A percentile compares a stretch with the other conserved stretches of the same genome.
phyloP scores from a whole-genome alignment of 2,888 invertebrate species.

The Melikaiella ostensackeni region DNA sequence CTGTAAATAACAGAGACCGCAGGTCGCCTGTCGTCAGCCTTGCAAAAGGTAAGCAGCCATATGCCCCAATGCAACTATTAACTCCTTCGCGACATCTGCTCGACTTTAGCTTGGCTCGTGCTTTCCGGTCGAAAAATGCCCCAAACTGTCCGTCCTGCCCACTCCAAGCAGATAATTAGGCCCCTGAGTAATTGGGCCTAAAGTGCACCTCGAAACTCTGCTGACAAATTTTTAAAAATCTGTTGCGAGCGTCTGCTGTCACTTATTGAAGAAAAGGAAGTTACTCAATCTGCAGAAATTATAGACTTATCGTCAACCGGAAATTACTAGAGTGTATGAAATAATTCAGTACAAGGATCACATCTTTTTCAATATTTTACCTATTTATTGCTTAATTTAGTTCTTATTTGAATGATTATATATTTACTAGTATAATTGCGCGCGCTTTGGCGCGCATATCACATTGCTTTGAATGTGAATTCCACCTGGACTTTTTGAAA shows the following conservation, averaged over 20 bases:
- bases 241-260: slow-evolving; percentile 33
- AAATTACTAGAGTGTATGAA: background rate
- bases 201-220: slow-evolving; percentile 18
- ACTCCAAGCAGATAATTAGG: slow-evolving; percentile 30
- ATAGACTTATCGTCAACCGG: background rate
- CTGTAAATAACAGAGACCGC: slow-evolving; percentile 5
- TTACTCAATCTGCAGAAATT: slow-evolving; percentile 24
- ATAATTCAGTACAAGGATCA: background rate
- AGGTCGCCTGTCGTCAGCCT: slow-evolving; percentile 20
- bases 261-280: slow-evolving; percentile 7
- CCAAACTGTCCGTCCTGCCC: slow-evolving; percentile 40
- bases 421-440: too few species aligned
- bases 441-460: too few species aligned
- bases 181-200: slow-evolving; percentile 30
- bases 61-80: slow-evolving; percentile 36
- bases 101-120: slow-evolving; percentile 40
- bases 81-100: slow-evolving; percentile 49
- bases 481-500: too few species aligned
- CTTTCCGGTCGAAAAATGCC: slow-evolving; percentile 42
- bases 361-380: background rate
- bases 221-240: slow-evolving; percentile 36
- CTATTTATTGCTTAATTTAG: too few species aligned
- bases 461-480: too few species aligned
- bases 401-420: too few species aligned
- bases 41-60: slow-evolving; percentile 20